Percentiles rank a stretch among this genome's conserved stretches.
These are phyloP conservation scores for Homarus americanus DNA, from an alignment of 1,140 invertebrate genomes.

Conservation along the genomic window DNA sequence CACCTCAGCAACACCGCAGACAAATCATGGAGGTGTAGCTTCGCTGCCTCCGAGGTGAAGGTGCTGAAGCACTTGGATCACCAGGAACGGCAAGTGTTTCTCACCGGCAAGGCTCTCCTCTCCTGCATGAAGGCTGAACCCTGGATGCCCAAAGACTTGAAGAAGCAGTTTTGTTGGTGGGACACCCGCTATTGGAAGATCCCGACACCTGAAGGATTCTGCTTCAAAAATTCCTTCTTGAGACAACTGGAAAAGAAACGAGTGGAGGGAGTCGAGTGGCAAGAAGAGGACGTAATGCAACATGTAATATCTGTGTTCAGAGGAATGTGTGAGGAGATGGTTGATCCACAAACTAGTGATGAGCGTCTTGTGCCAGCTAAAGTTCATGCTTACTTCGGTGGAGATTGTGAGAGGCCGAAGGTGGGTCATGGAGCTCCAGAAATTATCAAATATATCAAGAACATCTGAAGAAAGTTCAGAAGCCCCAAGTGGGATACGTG, in stretches of 20 bases:
- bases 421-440: conserved; percentile 4
- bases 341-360: background rate
- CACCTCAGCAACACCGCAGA: background rate
- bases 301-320: background rate
- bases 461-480: too few species aligned
- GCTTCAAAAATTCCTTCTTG: conserved; percentile 4
- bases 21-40: background rate
- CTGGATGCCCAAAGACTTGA: conserved; percentile 16
- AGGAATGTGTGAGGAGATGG: background rate
- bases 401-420: conserved; percentile 30
- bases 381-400: conserved; percentile 23
- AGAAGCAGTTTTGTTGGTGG: conserved; percentile 18
- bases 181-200: conserved; percentile 5
- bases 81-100: background rate
- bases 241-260: background rate
- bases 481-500: too few species aligned
- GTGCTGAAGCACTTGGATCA: background rate
- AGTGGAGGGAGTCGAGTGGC: background rate
- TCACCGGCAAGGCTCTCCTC: background rate
- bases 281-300: background rate
- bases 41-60: background rate
- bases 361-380: background rate
- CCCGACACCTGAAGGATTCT: background rate
- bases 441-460: background rate
- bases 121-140: conserved; percentile 21